phyloP scores from a whole-genome alignment of 2,113 vertebrate genomes.

The Coreoperca whiteheadi region DNA sequence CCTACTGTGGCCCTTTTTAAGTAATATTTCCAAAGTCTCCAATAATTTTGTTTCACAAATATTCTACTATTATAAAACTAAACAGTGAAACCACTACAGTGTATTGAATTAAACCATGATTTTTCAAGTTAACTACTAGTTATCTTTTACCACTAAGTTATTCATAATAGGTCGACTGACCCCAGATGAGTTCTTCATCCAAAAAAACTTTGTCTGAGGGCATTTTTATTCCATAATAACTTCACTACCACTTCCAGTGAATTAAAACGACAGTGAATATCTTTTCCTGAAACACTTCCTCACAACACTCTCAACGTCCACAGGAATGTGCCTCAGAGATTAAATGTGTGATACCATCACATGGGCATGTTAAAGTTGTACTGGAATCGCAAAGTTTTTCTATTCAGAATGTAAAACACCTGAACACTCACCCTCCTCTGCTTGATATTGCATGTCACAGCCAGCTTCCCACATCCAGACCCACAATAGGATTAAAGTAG shows the following conservation, averaged over 20 bases:
- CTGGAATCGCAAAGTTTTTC: not conserved
- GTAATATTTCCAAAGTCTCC: too few relatives aligned
- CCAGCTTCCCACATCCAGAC: not conserved
- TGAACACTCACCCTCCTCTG: constrained; percentile 65
- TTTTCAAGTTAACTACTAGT: too few relatives aligned
- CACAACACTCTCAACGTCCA: not conserved
- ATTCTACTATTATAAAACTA: too few relatives aligned
- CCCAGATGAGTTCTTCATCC: too few relatives aligned
- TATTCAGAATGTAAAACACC: not conserved
- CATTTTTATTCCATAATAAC: not conserved
- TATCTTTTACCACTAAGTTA: too few relatives aligned
- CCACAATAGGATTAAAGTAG: constrained; percentile 12
- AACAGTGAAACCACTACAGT: too few relatives aligned
- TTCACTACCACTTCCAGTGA: not conserved
- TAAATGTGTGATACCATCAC: not conserved
- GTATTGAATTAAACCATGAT: too few relatives aligned
- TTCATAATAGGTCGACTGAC: too few relatives aligned
- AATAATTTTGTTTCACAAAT: too few relatives aligned
- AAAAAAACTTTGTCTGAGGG: not conserved
- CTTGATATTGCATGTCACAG: not conserved
- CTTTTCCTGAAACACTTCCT: not conserved
- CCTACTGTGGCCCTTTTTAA: too few relatives aligned
- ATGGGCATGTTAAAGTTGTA: not conserved
- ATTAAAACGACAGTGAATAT: not conserved
- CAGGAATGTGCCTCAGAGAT: not conserved